These are phyloP conservation scores for Tetranychus urticae DNA, from an alignment of 1,140 invertebrate species.

Conservation along the genomic window DNA sequence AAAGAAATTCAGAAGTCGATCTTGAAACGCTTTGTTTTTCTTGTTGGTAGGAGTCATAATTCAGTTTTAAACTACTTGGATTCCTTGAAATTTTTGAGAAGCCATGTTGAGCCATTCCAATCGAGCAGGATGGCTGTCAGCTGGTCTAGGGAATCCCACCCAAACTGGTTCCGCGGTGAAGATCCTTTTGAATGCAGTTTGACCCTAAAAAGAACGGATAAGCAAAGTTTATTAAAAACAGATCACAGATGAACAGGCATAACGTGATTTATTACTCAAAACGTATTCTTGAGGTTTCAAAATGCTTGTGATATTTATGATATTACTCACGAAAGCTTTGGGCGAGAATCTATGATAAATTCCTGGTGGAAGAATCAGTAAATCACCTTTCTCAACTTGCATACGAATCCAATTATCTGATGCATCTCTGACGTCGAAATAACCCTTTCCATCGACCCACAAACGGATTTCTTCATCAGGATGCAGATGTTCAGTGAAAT, in stretches of 20 bases:
- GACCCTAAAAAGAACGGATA: conserved; percentile 30
- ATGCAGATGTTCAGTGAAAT: conserved; percentile 83
- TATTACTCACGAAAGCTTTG: conserved; percentile 24
- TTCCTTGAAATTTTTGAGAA: too few species aligned
- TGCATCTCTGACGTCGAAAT: conserved; percentile 78
- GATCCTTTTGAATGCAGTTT: conserved; percentile 54
- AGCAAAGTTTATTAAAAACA: neutral
- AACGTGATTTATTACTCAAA: too few species aligned
- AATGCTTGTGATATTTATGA: too few species aligned
- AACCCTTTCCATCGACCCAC: conserved; percentile 60
- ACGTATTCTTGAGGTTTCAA: too few species aligned
- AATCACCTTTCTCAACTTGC: conserved; percentile 51
- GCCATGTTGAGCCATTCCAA: conserved; percentile 32
- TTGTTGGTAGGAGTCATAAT: too few species aligned
- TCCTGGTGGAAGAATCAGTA: conserved; percentile 78
- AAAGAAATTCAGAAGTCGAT: too few species aligned
- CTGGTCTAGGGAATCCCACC: conserved; percentile 63
- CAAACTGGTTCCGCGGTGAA: conserved; percentile 82
- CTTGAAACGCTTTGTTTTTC: too few species aligned
- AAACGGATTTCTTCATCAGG: conserved; percentile 90
- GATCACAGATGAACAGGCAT: too few species aligned
- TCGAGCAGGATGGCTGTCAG: conserved; percentile 55
- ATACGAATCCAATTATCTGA: conserved; percentile 82
- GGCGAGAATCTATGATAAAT: conserved; percentile 93
- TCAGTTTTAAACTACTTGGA: too few species aligned